These are phyloP conservation scores for Drosophila borealis DNA, from an alignment of 2,888 invertebrate species.

Conservation along the genomic window DNA sequence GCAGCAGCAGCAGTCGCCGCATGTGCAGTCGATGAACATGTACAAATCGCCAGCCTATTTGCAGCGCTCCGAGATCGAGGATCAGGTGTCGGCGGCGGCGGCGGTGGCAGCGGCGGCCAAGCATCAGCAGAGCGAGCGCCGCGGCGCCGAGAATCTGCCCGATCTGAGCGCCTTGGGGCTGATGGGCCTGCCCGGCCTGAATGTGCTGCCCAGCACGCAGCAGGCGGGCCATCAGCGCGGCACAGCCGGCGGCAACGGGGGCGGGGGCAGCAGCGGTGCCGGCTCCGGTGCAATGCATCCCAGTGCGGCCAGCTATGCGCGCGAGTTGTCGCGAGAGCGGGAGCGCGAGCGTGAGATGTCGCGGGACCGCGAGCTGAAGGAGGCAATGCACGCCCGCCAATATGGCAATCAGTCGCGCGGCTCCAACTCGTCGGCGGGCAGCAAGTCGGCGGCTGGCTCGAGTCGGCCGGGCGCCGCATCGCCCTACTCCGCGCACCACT, in stretches of 20 bases:
- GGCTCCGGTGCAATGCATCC: constrained; percentile 62
- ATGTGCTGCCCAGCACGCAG: constrained; percentile 79
- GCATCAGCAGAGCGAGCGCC: constrained; percentile 73
- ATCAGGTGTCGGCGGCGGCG: constrained; percentile 81
- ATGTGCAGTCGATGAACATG: constrained; percentile 82
- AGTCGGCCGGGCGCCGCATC: constrained; percentile 71
- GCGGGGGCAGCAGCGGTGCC: constrained; percentile 45
- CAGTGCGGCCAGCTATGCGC: constrained; percentile 73
- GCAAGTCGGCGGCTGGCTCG: constrained; percentile 49
- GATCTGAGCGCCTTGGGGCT: constrained; percentile 81
- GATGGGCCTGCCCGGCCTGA: constrained; percentile 83
- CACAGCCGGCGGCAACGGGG: constrained; percentile 35
- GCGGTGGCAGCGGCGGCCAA: constrained; percentile 76
- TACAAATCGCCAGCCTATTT: constrained; percentile 84
- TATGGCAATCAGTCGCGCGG: constrained; percentile 82
- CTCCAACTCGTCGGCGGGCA: constrained; percentile 58
- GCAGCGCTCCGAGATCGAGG: constrained; percentile 83
- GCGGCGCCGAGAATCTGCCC: constrained; percentile 81
- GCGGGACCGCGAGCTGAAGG: constrained; percentile 73
- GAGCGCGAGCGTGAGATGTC: constrained; percentile 72
- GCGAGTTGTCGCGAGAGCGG: constrained; percentile 62
- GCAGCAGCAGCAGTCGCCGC: constrained; percentile 77
- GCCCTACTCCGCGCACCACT: constrained; percentile 68
- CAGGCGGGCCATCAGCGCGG: constrained; percentile 52
- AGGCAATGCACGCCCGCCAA: constrained; percentile 79